Evolutionary conservation across 2,797 vertebrate species (phyloP).

Genomic region (Champsocephalus esox): DNA sequence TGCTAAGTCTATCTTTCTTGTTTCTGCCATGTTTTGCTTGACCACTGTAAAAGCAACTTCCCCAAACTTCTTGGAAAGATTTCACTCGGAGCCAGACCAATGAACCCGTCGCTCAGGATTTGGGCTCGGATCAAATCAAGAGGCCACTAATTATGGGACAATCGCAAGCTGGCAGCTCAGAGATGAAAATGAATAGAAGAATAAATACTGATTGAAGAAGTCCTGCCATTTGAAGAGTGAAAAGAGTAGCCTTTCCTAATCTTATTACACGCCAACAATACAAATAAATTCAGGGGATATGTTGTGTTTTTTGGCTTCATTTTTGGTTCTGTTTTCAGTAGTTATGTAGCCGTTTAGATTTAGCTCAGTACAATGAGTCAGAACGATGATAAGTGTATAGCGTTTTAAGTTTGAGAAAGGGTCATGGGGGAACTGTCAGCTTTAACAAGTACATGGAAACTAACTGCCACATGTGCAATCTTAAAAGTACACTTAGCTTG

Average conservation of each 20-base stretch:
- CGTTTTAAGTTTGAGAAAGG: conserved; percentile 44
- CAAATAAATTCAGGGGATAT: not conserved
- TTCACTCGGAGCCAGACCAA: conserved; percentile 50
- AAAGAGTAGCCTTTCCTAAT: conserved; percentile 40
- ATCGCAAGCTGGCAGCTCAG: conserved; percentile 41
- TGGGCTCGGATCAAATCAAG: conserved; percentile 59
- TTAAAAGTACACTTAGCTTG: not conserved
- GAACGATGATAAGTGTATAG: conserved; percentile 62
- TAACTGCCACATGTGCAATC: not conserved
- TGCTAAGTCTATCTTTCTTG: conserved; percentile 51
- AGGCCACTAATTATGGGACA: conserved; percentile 58
- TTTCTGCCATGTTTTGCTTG: conserved; percentile 59
- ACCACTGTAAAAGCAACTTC: conserved; percentile 53
- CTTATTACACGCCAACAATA: conserved; percentile 39
- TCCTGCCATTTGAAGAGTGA: conserved; percentile 42
- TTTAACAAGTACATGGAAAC: conserved; percentile 1
- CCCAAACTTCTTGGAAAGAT: conserved; percentile 41
- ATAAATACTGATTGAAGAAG: conserved; percentile 53
- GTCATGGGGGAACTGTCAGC: conserved; percentile 15
- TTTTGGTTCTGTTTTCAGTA: conserved; percentile 8
- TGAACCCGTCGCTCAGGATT: conserved; percentile 58
- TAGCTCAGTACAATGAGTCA: conserved; percentile 58
- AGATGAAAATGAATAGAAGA: conserved; percentile 56
- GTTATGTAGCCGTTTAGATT: conserved; percentile 48
- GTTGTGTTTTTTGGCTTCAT: not conserved